Evolutionary conservation across 2,888 invertebrate species (phyloP).

Genomic region (Gastrophysa polygoni): DNA sequence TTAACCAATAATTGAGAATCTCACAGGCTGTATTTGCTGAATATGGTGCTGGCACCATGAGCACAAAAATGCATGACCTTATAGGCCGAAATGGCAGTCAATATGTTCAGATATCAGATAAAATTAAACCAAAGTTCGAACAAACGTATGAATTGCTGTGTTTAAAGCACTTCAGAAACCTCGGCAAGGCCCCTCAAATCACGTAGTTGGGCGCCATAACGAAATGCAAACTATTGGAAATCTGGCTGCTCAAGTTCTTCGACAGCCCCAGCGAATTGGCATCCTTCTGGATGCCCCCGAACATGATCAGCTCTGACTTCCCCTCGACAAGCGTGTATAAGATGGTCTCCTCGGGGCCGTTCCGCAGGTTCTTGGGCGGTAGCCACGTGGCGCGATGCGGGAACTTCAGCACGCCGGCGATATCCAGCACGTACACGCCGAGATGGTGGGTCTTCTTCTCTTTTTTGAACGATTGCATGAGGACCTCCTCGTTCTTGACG

Average conservation of each 20-base stretch:
- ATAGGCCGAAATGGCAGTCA: too few species aligned
- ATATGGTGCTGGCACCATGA: too few species aligned
- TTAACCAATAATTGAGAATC: too few species aligned
- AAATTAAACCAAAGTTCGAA: too few species aligned
- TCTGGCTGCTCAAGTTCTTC: constrained; percentile 66
- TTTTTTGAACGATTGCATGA: constrained; percentile 44
- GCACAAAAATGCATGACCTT: too few species aligned
- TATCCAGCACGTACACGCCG: constrained; percentile 85
- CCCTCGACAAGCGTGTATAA: constrained; percentile 89
- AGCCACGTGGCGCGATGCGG: constrained; percentile 74
- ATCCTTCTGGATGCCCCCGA: constrained; percentile 93
- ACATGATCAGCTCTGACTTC: constrained; percentile 91
- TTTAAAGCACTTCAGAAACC: neutral
- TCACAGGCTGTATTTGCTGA: too few species aligned
- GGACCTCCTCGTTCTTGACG: constrained; percentile 40
- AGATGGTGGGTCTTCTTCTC: constrained; percentile 57
- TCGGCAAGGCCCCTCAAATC: constrained; percentile 58
- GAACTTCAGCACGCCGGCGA: constrained; percentile 71
- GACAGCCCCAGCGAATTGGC: constrained; percentile 63
- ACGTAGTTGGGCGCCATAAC: constrained; percentile 74
- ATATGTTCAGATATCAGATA: too few species aligned
- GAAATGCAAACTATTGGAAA: constrained; percentile 79
- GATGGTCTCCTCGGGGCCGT: constrained; percentile 82
- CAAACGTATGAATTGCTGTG: too few species aligned
- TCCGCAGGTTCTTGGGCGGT: constrained; percentile 65